These are phyloP conservation scores for Psettodes erumei DNA, from an alignment of 2,113 vertebrate genomes.

Conservation along the genomic window DNA sequence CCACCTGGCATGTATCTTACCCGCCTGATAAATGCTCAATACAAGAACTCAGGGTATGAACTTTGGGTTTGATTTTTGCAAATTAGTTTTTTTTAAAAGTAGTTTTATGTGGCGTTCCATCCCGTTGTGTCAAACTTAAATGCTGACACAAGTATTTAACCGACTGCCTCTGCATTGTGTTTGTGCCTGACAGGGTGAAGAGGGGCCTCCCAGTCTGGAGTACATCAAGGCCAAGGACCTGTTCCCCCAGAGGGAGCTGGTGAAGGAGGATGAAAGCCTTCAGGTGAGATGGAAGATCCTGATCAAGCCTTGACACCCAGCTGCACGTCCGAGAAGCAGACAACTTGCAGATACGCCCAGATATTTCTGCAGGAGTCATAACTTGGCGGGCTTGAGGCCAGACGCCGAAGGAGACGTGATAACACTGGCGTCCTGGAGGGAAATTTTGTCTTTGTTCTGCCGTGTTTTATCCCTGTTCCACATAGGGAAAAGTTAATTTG, in stretches of 20 bases:
- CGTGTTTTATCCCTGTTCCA: not conserved
- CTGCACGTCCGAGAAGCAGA: constrained; percentile 15
- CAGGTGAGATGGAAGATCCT: constrained; percentile 84
- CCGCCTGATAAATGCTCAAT: not conserved
- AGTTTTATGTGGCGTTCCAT: not conserved
- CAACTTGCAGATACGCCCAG: constrained; percentile 11
- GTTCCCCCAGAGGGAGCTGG: constrained; percentile 97
- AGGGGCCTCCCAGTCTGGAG: constrained; percentile 99
- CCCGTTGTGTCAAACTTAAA: not conserved
- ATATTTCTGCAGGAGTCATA: constrained; percentile 26
- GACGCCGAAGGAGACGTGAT: not conserved
- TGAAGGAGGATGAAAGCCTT: constrained; percentile 96
- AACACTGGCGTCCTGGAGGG: not conserved
- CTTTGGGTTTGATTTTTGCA: not conserved
- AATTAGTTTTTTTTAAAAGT: not conserved
- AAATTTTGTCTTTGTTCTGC: not conserved
- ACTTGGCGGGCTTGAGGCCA: not conserved
- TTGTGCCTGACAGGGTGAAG: constrained; percentile 90
- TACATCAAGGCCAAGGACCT: constrained; percentile 99
- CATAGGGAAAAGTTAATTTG: not conserved
- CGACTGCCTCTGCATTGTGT: constrained; percentile 33
- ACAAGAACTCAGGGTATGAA: not conserved
- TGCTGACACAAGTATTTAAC: not conserved
- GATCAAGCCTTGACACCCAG: not conserved
- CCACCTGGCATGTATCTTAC: constrained; percentile 12